Evolutionary conservation across 2,797 vertebrate genomes (phyloP).

Genomic region (Dendrocincla tyrannina): DNA sequence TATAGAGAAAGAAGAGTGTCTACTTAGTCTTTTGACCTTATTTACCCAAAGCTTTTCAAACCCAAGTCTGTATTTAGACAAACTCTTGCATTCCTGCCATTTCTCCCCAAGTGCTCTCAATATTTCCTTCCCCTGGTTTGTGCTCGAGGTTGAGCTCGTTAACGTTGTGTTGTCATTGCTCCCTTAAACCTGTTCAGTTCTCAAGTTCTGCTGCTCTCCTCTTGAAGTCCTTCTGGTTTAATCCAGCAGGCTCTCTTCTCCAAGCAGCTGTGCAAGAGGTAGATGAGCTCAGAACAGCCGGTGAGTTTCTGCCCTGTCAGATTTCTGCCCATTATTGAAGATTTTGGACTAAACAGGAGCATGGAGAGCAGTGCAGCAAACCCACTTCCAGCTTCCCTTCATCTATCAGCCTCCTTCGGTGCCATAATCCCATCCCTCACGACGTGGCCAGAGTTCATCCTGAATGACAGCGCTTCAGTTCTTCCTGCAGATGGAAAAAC

Average conservation of each 20-base stretch:
- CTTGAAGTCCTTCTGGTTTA: neutral
- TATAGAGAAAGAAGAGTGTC: neutral
- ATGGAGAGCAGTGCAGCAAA: neutral
- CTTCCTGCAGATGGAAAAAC: constrained; percentile 24
- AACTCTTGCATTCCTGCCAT: neutral
- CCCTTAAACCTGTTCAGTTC: neutral
- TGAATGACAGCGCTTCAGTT: neutral
- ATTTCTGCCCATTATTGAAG: constrained; percentile 3
- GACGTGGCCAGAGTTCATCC: neutral
- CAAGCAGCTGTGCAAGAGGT: neutral
- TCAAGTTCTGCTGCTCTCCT: neutral
- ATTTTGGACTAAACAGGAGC: neutral
- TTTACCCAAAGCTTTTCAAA: constrained; percentile 21
- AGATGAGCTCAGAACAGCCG: constrained; percentile 14
- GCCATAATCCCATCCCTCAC: neutral
- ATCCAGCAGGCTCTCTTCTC: neutral
- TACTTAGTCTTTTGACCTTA: constrained; percentile 22
- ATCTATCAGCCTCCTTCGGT: neutral
- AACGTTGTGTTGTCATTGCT: neutral
- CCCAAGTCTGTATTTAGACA: neutral
- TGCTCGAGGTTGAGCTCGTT: neutral
- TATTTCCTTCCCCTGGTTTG: neutral
- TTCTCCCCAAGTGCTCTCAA: neutral
- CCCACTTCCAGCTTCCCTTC: neutral
- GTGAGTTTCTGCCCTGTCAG: constrained; percentile 11